A percentile compares a stretch with the other conserved stretches of the same genome.
Conservation (phyloP, 2,888 invertebrate genomes). For the Dasypolia templi region DNA sequence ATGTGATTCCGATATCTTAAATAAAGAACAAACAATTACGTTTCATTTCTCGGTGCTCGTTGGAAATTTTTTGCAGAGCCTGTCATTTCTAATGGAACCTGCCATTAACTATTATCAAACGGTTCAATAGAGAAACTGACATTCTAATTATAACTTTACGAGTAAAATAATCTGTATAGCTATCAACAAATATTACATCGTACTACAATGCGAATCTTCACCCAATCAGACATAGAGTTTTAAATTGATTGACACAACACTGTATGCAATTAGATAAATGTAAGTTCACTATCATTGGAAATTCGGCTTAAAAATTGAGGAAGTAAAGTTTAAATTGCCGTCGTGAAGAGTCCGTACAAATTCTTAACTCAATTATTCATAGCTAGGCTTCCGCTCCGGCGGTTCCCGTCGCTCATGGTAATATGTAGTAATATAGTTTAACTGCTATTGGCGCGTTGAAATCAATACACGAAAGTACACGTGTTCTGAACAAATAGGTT, state of each 20-base stretch:
- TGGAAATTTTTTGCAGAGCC: not conserved
- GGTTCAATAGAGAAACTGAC: conserved; percentile 9
- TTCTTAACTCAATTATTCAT: conserved; percentile 65
- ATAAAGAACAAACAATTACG: not conserved
- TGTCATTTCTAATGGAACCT: conserved; percentile 13
- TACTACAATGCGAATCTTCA: conserved; percentile 15
- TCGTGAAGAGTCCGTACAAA: conserved; percentile 16
- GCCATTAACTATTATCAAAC: conserved; percentile 4
- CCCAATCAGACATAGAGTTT: conserved; percentile 4
- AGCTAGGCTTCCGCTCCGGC: conserved; percentile 49
- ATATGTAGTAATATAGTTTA: conserved; percentile 40
- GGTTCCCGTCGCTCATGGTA: conserved; percentile 36
- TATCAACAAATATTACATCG: conserved; percentile 16
- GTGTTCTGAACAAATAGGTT: conserved; percentile 36
- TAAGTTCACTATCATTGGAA: conserved; percentile 15
- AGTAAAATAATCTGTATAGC: conserved; percentile 36
- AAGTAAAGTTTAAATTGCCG: conserved; percentile 33
- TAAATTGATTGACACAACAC: conserved; percentile 29
- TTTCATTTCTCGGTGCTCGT: not conserved
- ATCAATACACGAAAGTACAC: conserved; percentile 57
- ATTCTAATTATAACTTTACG: conserved; percentile 34
- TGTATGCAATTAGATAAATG: conserved; percentile 28
- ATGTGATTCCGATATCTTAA: not conserved
- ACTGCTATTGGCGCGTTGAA: conserved; percentile 44
- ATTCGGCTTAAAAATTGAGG: not conserved